Base-by-base conservation (phyloP, 2,888 invertebrate species). In the Bombyx huttoni region DNA sequence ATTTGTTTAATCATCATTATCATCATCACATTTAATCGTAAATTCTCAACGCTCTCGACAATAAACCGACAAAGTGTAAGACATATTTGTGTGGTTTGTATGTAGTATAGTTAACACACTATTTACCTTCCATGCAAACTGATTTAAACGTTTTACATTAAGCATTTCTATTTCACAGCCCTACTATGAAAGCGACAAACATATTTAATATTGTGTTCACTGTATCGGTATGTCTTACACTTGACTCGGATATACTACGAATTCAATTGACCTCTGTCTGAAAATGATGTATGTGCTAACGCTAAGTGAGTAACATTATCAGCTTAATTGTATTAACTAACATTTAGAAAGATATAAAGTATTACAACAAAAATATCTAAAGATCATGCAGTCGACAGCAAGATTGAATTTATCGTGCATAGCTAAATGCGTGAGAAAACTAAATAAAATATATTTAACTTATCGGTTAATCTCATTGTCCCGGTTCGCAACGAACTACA, bases 1-100 rank as follows among this genome's bases (percentile, higher is more conserved):
- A 57, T 54, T 59, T 53, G 52, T 58, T 59, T 59, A 52, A 48
- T 56, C 55, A 58, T 58, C 56, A 61, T 61, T 56, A 58, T 58
- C 56, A 61, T 61, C 58, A 53, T 64, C 57, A 24, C 24, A 24
- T 61, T 61, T 54, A 61, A 68, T 68, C 77, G 87, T 87, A 88
- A 89, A 87, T 89, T 89, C 87, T 88, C 85, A 88, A 88, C 88
- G 88, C 88, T 84, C 88, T 88, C 88, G 80, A 84, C 85, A 86
- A 83, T 70, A 70, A 75, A 78, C 84, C 75, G 82, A 78, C 68
- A 63, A 79, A 85, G 84, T 85, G 83, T 82, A 86, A 86, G 86
- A 84, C 85, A 79, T 65, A 56, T 54, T 62, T 57, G 57, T 62
- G 62, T 68, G 60, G 57, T 55, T 51, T 47, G 55, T 63, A 58